Base-by-base conservation (phyloP, 37 sponge, comb jelly and placozoan species). In the Corticium candelabrum region DNA sequence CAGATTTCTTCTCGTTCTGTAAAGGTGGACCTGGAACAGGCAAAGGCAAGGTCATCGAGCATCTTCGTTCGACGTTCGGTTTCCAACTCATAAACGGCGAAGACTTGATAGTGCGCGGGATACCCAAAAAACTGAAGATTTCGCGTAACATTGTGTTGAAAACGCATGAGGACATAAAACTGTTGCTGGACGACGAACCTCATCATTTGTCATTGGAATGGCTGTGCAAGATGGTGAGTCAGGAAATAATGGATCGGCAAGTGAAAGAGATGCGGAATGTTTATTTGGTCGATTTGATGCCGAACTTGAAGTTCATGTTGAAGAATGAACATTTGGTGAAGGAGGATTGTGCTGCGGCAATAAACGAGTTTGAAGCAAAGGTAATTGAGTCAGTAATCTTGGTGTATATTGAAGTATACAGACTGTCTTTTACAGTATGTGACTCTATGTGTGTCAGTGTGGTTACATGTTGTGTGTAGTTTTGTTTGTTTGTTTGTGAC, bases 11-110 rank as follows among this genome's bases (percentile, higher is more conserved):
- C 30, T 71, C 7, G 32, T 30, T 11, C n/a, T n/a, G n/a, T n/a
- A 0, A 78, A 89, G 90, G 90, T 31, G 90, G 90, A 7, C 90
- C 90, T 1, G 90, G 90, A 0, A 85, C 90, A 1, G 84, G 88
- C 2, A 89, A 89, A 39, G 90, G 90, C 31, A 56, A 80, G 11
- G 34, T 84, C 27, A 83, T 89, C 11, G 87, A 78, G n/a, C 69
- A 83, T 11, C 82, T 89, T 0, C 77, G 79, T 34, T 87, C 90
- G 2, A 87, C 86, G 85, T 87, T 84, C 76, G 85, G 88, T 32
- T 78, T 89, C 76, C 39, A 76, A n/a, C 79, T 89, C 39, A 40
- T 89, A 0, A 85, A 81, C 31, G 74, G 69, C 0, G 90, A 89
- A 75, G 38, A 41, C 35, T 50, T 89, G 34, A 74, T 89, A 27